Base-by-base conservation (phyloP, 2,797 vertebrate species). In the Onychomys torridus region DNA sequence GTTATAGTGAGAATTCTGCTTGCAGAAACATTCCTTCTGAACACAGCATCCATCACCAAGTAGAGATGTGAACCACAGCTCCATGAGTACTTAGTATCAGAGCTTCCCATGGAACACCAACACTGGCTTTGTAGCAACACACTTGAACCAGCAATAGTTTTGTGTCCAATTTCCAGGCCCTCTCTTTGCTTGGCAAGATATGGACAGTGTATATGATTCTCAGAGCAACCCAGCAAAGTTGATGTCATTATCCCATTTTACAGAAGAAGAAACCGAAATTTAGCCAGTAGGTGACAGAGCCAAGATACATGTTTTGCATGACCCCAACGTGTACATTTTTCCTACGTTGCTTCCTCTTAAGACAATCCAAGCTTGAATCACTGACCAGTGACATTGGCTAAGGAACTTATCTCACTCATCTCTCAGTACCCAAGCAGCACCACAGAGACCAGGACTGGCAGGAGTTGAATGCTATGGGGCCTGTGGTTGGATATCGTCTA, bases 201-300 rank as follows among this genome's bases (percentile, higher is more conserved):
- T 19, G 63, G 32, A 34, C 32, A 34, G 13, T 46, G 5, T 86
- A 25, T 86, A 25, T 69, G 37, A 59, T 90, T 77, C 49, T 90
- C 73, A 23, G 25, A 87, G 69, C 34, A 49, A 6, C 19, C 34
- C 49, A 82, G 40, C 67, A 65, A 43, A 6, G 5, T 40, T 69
- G 52, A 91, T 37, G 29, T n/a, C 34, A 55, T 87, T 34, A 27
- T 82, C 65, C 59, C 77, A 88, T 81, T 95, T 95, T 52, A 59
- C 7, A 40, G 34, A 57, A 37, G 34, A 69, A 69, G 76, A 73
- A 59, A 77, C 32, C 7, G 21, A 84, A 46, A 46, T 29, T 81
- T 63, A 65, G 34, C 34, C 34, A 61, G 37, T 40, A 75, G 37
- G 5, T 34, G 57, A 52, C 27, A 71, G 81, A 95, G 73, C 21